Evolutionary conservation across 2,113 vertebrate species (phyloP), one percentile per base, ranked within the genome.

Genomic region (Notarius lentiginosus): DNA sequence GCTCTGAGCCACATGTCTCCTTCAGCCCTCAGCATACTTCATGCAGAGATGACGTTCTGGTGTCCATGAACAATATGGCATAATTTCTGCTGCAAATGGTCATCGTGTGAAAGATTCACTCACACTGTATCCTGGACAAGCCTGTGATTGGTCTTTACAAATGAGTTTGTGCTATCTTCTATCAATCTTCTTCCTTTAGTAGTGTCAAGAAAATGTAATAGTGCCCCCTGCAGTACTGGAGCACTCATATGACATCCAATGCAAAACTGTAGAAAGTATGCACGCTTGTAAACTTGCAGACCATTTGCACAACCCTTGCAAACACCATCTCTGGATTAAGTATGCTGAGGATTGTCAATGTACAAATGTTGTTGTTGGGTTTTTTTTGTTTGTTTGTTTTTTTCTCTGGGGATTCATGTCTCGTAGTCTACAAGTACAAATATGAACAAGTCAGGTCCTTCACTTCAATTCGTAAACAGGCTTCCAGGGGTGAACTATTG

Each of bases 1-100:
- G 90, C 84, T 82, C 79, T 83, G n/a, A 51, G 86, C 85, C 70
- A 84, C 58, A 87, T 73, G 84, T 75, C 84, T 86, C 77, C 55
- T 20, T 58, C 77, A 58, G 55, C 55, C 77, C 8, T 79, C 55
- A 58, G 77, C 30, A 22, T 80, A 61, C 79, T 80, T 60, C 79
- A 60, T 80, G 56, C 30, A 2, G 30, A 80, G 56, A 60, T 61
- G 51, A 60, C 8, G 3, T 60, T 58, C 79, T 80, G 79, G 55
- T 30, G 34, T 80, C 18, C 56, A 27, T 4, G 6, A 60, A 27
- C 55, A 80, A 80, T 41, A 60, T 60, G 17, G 79, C 30, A 7
- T 80, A 22, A 80, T 60, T 80, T 73, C 17, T 60, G 30, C 55
- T 20, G 56, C 56, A 58, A 4, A 34, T 18, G 1, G 17, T 18